Conservation (phyloP, 2,113 vertebrate genomes). For the Xiphias gladius region DNA sequence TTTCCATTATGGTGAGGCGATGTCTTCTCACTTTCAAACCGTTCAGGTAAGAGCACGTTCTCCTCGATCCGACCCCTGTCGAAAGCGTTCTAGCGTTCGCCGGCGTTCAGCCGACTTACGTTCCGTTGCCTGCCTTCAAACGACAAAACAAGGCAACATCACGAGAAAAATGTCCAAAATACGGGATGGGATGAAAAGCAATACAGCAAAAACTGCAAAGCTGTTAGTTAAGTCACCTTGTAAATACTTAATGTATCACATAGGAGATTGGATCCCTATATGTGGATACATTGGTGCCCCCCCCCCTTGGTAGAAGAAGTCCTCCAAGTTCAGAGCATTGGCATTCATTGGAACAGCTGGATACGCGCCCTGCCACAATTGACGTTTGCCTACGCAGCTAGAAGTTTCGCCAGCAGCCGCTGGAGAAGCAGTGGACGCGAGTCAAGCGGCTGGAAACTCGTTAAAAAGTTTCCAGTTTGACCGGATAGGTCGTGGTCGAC, state of each 20-base stretch:
- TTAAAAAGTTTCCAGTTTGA: conserved; percentile 32
- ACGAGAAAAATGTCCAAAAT: no score
- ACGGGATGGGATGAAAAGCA: no score
- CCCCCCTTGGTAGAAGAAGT: background rate
- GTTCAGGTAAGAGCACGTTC: conserved; percentile 90
- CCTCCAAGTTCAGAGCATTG: conserved; percentile 9
- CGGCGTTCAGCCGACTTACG: background rate
- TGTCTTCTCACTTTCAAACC: conserved; percentile 97
- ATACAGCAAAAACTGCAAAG: background rate
- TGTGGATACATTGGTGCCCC: background rate
- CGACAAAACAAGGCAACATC: no score
- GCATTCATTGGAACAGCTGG: conserved; percentile 31
- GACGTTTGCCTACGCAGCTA: conserved; percentile 38
- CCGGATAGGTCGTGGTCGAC: background rate
- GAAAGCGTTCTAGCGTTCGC: background rate
- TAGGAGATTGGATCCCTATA: background rate
- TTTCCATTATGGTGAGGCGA: conserved; percentile 96
- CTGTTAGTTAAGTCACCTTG: background rate
- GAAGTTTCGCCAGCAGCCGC: conserved; percentile 39
- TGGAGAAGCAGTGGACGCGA: conserved; percentile 23
- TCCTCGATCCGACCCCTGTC: background rate
- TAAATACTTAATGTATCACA: background rate
- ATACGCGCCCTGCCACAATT: conserved; percentile 21
- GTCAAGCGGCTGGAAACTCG: conserved; percentile 32
- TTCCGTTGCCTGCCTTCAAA: background rate